Evolutionary conservation across 30 jellyfish, hydroid and myxozoan species (phyloP).

Genomic region (Chironex yamaguchii): DNA sequence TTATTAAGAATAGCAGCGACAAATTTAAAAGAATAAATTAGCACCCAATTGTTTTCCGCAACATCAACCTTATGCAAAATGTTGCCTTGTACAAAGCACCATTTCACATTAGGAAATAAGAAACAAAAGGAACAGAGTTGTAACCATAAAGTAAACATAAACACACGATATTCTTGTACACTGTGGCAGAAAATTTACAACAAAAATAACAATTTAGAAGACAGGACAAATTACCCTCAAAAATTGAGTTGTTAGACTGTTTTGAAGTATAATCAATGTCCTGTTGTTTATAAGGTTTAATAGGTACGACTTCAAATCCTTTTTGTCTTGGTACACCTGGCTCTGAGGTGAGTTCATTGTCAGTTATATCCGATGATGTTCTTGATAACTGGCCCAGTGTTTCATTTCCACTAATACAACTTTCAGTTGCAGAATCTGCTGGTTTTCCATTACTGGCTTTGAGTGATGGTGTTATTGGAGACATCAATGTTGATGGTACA

Average conservation of each 20-base stretch:
- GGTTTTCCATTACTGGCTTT: neutral
- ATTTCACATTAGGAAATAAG: too few relatives aligned
- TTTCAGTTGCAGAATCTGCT: neutral
- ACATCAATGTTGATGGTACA: constrained; percentile 69
- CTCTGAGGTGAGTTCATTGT: neutral
- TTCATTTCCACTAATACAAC: neutral
- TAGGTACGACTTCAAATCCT: neutral
- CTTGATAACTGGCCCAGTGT: neutral
- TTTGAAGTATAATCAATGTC: neutral
- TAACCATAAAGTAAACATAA: too few relatives aligned
- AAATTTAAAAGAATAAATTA: too few relatives aligned
- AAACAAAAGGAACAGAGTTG: too few relatives aligned
- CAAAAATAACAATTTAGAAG: too few relatives aligned
- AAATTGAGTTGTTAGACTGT: neutral
- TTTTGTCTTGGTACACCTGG: neutral
- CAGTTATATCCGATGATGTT: neutral
- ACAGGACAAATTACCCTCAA: neutral
- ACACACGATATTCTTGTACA: too few relatives aligned
- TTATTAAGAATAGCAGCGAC: too few relatives aligned
- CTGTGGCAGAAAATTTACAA: too few relatives aligned
- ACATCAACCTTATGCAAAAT: too few relatives aligned
- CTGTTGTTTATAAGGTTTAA: too few relatives aligned
- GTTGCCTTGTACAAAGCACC: too few relatives aligned
- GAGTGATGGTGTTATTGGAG: constrained; percentile 83
- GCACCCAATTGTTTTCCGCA: too few relatives aligned